Conservation (phyloP, 2,888 invertebrate species). For the Galerucella pusilla region DNA sequence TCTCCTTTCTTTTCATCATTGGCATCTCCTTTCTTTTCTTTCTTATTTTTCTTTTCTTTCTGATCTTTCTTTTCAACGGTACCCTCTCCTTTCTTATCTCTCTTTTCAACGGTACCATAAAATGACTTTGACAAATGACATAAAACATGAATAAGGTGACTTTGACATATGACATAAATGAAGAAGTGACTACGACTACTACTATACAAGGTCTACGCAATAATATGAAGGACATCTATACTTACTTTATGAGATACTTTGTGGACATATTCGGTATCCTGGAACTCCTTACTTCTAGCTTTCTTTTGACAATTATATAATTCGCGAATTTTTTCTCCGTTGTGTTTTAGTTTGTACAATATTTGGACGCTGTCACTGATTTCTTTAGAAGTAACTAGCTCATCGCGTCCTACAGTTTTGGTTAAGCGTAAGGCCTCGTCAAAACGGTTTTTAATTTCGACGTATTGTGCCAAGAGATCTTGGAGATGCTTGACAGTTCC, state of each 20-base stretch:
- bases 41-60: neutral
- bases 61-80: conserved; percentile 1
- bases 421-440: conserved; percentile 45
- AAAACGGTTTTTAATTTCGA: conserved; percentile 51
- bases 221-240: neutral
- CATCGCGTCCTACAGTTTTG: conserved; percentile 33
- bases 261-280: conserved; percentile 48
- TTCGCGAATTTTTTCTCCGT: conserved; percentile 55
- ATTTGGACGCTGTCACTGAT: conserved; percentile 47
- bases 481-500: conserved; percentile 48
- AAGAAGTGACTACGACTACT: no score
- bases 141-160: no score
- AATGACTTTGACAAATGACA: no score
- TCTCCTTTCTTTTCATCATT: conserved; percentile 6
- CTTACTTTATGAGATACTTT: conserved; percentile 27
- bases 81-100: conserved; percentile 3
- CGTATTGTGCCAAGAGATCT: conserved; percentile 51
- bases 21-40: neutral
- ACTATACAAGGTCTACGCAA: no score
- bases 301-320: conserved; percentile 53
- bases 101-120: neutral
- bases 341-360: conserved; percentile 53
- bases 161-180: no score
- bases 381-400: conserved; percentile 47
- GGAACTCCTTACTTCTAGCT: conserved; percentile 50